These are phyloP conservation scores for Psammodynastes pulverulentus DNA, from an alignment of 2,113 vertebrate species.

Conservation along the genomic window DNA sequence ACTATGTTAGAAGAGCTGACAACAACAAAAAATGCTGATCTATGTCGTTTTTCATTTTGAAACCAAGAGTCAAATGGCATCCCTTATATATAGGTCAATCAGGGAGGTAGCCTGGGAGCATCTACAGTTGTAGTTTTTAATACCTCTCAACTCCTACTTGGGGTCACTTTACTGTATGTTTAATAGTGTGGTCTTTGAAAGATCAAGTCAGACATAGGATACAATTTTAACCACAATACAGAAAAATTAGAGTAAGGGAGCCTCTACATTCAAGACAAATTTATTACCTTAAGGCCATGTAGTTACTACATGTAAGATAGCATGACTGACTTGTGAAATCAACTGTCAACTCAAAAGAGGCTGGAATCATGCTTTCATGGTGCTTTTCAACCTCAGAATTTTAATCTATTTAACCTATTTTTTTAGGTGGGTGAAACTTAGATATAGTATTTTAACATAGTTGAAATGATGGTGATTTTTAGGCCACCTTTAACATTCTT, in stretches of 20 bases:
- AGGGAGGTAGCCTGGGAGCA: not conserved
- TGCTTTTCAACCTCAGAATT: not conserved
- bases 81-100: not conserved
- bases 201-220: not conserved
- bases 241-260: not conserved
- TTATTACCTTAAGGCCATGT: not conserved
- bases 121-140: not conserved
- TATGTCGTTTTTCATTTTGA: not conserved
- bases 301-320: not conserved
- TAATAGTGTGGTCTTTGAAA: not conserved
- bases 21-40: not conserved
- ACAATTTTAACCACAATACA: not conserved
- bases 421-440: not conserved
- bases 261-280: not conserved
- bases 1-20: not conserved
- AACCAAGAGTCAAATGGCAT: not conserved
- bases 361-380: not conserved
- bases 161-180: not conserved
- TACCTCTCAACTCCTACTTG: not conserved
- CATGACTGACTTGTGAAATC: not conserved
- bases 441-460: not conserved
- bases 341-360: not conserved
- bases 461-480: not conserved
- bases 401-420: not conserved
- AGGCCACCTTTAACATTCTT: not conserved